Percentiles rank a stretch among this genome's conserved stretches.
Evolutionary conservation across 2,113 vertebrate species (phyloP).

Genomic region (Neodon shergylaensis): DNA sequence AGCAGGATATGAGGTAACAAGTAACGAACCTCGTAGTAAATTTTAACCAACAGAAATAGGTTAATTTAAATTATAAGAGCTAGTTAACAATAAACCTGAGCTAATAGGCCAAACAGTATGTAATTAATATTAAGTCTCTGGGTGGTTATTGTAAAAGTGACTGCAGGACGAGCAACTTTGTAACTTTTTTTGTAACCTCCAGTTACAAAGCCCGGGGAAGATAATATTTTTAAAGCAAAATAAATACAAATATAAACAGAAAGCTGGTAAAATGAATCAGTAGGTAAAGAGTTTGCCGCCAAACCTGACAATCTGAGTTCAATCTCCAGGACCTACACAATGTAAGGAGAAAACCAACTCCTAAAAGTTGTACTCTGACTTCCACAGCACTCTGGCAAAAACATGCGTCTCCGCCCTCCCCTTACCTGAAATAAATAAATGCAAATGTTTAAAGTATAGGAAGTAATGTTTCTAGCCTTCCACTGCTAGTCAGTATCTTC

Average conservation of each 20-base stretch:
- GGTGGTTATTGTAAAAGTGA: too few relatives aligned
- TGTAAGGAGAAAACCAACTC: neutral
- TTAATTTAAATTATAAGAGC: too few relatives aligned
- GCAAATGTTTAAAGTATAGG: neutral
- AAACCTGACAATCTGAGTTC: neutral
- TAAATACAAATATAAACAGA: neutral
- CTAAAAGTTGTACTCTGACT: neutral
- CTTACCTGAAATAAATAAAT: neutral
- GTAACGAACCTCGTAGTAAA: too few relatives aligned
- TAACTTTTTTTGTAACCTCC: too few relatives aligned
- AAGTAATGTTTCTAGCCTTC: neutral
- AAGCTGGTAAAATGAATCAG: neutral
- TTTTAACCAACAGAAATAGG: too few relatives aligned
- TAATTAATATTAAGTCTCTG: too few relatives aligned
- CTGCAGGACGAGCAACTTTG: too few relatives aligned
- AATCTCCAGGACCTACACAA: neutral
- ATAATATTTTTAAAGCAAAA: neutral
- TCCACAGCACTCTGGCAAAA: neutral
- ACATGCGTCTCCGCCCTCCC: neutral
- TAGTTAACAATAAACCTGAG: too few relatives aligned
- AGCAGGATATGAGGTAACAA: too few relatives aligned
- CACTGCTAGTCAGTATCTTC: neutral
- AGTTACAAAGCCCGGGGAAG: too few relatives aligned
- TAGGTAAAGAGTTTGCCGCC: neutral
- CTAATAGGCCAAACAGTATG: too few relatives aligned